Conservation (phyloP, 2,113 vertebrate genomes). For the Heteronetta atricapilla region DNA sequence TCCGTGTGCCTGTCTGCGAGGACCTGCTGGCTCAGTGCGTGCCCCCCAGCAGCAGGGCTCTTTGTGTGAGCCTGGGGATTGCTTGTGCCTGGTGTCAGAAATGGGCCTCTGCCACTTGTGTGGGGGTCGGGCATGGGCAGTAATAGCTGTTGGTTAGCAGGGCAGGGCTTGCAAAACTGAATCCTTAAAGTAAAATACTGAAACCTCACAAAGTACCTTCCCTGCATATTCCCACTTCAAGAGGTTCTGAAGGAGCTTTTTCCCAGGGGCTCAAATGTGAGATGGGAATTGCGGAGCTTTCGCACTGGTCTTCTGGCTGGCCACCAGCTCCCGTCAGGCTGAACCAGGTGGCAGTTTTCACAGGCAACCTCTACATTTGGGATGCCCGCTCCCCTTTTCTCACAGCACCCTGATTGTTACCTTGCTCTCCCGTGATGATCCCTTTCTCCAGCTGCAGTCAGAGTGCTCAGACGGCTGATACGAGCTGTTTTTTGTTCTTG, state of each 20-base stretch:
- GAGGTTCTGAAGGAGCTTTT: not conserved
- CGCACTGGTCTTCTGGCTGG: not conserved
- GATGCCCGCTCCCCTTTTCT: not conserved
- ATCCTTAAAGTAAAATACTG: not conserved
- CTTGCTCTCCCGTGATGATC: not conserved
- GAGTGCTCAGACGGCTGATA: not conserved
- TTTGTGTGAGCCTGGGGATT: not conserved
- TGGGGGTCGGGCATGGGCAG: no score
- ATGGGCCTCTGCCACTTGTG: not conserved
- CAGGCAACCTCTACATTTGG: not conserved
- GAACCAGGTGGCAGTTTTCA: not conserved
- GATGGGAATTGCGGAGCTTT: not conserved
- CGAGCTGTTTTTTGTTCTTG: not conserved
- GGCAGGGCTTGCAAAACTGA: not conserved
- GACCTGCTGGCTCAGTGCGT: not conserved
- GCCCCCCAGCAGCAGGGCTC: not conserved
- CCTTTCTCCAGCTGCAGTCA: not conserved
- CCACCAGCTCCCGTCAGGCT: not conserved
- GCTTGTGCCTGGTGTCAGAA: not conserved
- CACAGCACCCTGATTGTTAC: rapidly evolving
- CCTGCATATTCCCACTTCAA: not conserved
- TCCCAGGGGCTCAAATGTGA: not conserved
- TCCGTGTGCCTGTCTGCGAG: not conserved
- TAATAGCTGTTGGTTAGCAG: not conserved
- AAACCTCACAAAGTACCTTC: not conserved